Evolutionary conservation across 2,888 invertebrate genomes (phyloP).

Genomic region (Gymnoscelis rufifasciata): DNA sequence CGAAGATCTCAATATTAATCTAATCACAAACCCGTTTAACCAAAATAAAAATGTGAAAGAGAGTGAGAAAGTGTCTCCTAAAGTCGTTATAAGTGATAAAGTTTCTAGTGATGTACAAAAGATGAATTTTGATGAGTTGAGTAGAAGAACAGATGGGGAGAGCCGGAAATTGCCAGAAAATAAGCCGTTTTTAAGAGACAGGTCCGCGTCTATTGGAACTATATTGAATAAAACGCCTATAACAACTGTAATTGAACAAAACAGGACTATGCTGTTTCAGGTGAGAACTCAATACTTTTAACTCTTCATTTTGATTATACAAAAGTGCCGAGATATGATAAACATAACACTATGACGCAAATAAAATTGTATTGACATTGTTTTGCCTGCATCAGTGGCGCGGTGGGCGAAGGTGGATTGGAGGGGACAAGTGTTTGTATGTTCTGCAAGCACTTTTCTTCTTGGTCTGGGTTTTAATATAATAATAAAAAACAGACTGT

Average conservation of each 20-base stretch:
- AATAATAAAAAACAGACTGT: too few relatives aligned
- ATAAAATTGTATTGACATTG: too few relatives aligned
- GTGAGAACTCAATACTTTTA: conserved; percentile 77
- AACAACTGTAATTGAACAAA: conserved; percentile 82
- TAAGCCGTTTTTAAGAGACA: conserved; percentile 71
- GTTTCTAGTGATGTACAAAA: conserved; percentile 6
- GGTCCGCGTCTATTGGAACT: conserved; percentile 81
- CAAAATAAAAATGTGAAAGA: not conserved
- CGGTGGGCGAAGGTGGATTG: too few relatives aligned
- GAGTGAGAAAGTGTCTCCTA: conserved; percentile 10
- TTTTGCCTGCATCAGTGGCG: too few relatives aligned
- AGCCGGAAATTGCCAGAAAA: conserved; percentile 52
- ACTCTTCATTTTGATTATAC: not conserved
- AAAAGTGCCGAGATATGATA: not conserved
- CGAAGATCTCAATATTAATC: conserved; percentile 2
- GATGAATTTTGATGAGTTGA: conserved; percentile 54
- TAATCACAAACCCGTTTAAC: not conserved
- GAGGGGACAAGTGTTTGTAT: too few relatives aligned
- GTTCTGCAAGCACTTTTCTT: too few relatives aligned
- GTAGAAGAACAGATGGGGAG: conserved; percentile 37
- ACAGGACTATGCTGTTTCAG: conserved; percentile 95
- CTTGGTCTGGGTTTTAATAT: too few relatives aligned
- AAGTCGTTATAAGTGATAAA: not conserved
- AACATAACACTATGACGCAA: too few relatives aligned
- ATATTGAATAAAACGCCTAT: conserved; percentile 70